phyloP scores from a whole-genome alignment of 1,140 invertebrate genomes.

The Drosophila trapezifrons region DNA sequence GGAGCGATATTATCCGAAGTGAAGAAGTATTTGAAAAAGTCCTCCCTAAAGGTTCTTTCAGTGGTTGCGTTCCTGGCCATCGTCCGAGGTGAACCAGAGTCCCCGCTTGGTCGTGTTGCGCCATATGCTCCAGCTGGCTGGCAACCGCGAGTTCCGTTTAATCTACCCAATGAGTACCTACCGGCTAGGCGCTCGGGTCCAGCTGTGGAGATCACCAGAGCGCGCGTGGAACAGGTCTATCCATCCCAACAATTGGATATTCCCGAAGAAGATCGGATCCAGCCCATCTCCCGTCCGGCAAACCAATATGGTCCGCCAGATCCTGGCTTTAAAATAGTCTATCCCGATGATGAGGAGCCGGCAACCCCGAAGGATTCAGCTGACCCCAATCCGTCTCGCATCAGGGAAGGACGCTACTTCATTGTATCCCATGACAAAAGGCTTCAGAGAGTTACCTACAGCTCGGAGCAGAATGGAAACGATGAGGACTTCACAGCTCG shows the following conservation, averaged over 20 bases:
- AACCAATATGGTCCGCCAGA: conserved; percentile 60
- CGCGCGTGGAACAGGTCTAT: conserved; percentile 58
- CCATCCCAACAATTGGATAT: conserved; percentile 24
- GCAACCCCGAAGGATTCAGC: background rate
- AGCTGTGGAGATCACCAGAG: conserved; percentile 63
- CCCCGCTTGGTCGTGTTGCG: conserved; percentile 17
- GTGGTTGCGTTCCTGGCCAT: conserved; percentile 2
- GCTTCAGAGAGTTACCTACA: conserved; percentile 71
- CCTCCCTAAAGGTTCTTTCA: conserved; percentile 22
- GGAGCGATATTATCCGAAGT: background rate
- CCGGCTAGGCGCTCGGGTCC: conserved; percentile 7
- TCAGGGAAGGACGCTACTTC: conserved; percentile 73
- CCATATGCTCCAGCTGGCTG: conserved; percentile 72
- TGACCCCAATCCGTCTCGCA: conserved; percentile 4
- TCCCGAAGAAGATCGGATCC: conserved; percentile 4
- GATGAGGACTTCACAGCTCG: conserved; percentile 73
- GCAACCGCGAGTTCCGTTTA: conserved; percentile 69
- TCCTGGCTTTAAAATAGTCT: conserved; percentile 58
- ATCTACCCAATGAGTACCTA: conserved; percentile 52
- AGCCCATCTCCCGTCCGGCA: conserved; percentile 23
- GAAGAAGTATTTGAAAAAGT: background rate
- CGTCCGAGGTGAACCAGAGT: conserved; percentile 3
- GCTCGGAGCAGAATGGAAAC: conserved; percentile 57
- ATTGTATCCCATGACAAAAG: conserved; percentile 69
- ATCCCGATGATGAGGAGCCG: conserved; percentile 58